Base-by-base conservation (phyloP, 1,140 invertebrate genomes). In the Trichonephila clavata region DNA sequence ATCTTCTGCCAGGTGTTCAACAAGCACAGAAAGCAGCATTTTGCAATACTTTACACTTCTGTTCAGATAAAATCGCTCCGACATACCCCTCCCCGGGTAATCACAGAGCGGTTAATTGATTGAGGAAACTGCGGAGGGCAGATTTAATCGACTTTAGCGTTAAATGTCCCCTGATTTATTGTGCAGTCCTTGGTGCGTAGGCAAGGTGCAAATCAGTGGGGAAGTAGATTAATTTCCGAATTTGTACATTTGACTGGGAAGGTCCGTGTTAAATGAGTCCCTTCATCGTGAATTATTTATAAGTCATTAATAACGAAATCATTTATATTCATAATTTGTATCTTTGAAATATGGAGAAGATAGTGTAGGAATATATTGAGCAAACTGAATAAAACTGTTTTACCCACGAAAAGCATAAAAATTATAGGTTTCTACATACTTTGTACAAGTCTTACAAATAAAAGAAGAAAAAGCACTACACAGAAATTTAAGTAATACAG, bases 41-140 rank as follows among this genome's bases (percentile, higher is more conserved):
- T 84, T 57, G 21, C 21, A 84, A 59, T 57, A 59, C 57, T 84
- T 84, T 27, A 84, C 81, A 59, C 21, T 84, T 57, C 43, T 43
- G 21, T 14, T 4, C 8, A 21, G 43, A 57, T 84, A 59, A 27
- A 84, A 57, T 57, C 43, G n/a, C 20, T 43, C 32, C n/a, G 71
- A 77, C 32, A n/a, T n/a, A 16, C 32, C n/a, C 39, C 80, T 77
- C 20, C 81, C 7, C 50, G 21, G 24, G 10, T 84, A 59, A 84
- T 84, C 81, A 59, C 24, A 84, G 81, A 59, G 81, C 81, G 21
- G 81, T 59, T 59, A 84, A 84, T 59, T 84, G 81, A 84, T 84
- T 84, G 81, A 59, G n/a, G 71, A 32, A 13, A 2, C 24, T 24
- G 24, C 21, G n/a, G 71, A 77, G 71, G 32, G 24, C 71, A 32